A percentile compares a stretch with the other conserved stretches of the same genome.
Evolutionary conservation across 2,888 invertebrate species (phyloP).

Genomic region (Lochmaea crataegi): DNA sequence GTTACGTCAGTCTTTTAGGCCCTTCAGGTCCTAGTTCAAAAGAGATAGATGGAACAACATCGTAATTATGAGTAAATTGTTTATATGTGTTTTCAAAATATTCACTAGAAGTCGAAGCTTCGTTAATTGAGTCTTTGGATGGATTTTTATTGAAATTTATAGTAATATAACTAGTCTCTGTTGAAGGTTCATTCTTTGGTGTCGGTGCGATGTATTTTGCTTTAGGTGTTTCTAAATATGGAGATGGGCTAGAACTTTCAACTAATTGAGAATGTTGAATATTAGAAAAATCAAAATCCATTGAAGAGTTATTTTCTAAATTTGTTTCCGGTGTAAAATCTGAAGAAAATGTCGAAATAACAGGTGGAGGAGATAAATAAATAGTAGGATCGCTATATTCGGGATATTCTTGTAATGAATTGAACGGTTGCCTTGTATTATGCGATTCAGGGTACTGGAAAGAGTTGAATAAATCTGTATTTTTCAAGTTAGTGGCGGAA

Average conservation of each 20-base stretch:
- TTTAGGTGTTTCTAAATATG: conserved; percentile 18
- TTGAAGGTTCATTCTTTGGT: not conserved
- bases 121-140: not conserved
- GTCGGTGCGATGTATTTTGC: not conserved
- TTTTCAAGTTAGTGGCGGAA: not conserved
- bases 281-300: not conserved
- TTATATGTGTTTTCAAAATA: conserved; percentile 21
- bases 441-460: not conserved
- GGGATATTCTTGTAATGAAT: not conserved
- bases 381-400: not conserved
- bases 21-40: conserved; percentile 59
- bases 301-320: not conserved
- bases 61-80: conserved; percentile 32
- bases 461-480: not conserved
- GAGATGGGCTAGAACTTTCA: not conserved
- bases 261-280: not conserved
- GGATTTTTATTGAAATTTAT: not conserved
- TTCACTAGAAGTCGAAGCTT: not conserved
- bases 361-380: conserved; percentile 6
- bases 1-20: conserved; percentile 58
- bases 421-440: not conserved
- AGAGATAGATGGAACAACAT: conserved; percentile 57
- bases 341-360: not conserved
- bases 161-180: not conserved
- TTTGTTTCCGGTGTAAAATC: not conserved